A percentile compares a stretch with the other conserved stretches of the same genome.
These are phyloP conservation scores for Ataeniobius toweri DNA, from an alignment of 2,797 vertebrate species.

Conservation along the genomic window DNA sequence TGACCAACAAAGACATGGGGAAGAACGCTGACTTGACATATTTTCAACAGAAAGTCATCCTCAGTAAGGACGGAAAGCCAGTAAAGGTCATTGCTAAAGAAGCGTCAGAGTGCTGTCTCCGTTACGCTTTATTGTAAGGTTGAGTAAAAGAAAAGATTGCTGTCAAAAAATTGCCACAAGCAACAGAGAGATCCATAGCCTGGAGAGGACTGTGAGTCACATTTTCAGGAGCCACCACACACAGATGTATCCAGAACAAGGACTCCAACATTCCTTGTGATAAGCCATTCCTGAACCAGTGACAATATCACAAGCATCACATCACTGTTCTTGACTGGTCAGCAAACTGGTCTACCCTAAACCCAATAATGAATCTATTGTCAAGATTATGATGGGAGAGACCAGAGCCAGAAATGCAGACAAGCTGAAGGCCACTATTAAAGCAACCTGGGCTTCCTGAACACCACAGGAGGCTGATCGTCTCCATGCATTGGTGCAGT, in stretches of 20 bases:
- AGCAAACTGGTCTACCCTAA: background rate
- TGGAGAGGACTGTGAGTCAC: background rate
- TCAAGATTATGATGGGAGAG: too few relatives aligned
- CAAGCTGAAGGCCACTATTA: too few relatives aligned
- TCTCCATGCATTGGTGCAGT: too few relatives aligned
- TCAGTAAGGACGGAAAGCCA: background rate
- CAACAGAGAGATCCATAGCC: background rate
- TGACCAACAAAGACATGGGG: background rate
- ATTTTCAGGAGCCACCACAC: background rate
- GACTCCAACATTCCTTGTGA: background rate
- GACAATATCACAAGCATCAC: too few relatives aligned
- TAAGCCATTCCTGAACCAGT: background rate
- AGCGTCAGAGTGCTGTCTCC: background rate
- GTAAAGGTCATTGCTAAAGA: background rate
- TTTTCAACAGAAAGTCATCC: background rate
- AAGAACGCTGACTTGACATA: background rate
- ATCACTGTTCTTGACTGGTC: background rate
- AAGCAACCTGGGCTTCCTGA: too few relatives aligned
- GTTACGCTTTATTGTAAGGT: background rate
- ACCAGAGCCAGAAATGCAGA: too few relatives aligned
- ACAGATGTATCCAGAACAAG: background rate
- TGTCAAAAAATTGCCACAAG: background rate
- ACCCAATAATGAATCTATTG: background rate
- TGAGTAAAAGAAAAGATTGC: background rate
- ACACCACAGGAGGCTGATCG: too few relatives aligned